Base-by-base conservation (phyloP, 2,113 vertebrate species). In the Apteryx mantelli region DNA sequence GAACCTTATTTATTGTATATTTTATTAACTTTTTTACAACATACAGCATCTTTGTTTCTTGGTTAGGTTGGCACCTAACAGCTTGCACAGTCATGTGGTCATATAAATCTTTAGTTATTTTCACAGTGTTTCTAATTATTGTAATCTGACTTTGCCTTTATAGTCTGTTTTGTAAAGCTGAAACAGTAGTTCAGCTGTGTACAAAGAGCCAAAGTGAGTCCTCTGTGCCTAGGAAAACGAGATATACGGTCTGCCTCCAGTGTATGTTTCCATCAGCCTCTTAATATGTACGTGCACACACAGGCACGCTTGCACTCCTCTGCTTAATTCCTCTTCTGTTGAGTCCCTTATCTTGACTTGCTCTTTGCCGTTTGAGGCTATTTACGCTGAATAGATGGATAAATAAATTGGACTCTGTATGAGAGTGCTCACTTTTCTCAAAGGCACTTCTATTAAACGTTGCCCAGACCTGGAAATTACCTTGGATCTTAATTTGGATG, bases 401-500 rank as follows among this genome's bases (percentile, higher is more conserved):
- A 50, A 88, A 71, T 44, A 81, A 88, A 83, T 66, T 46, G 63
- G 40, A 28, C 44, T 63, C 82, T 9, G 25, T 19, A 50, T 36
- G 63, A 75, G 46, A 86, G 42, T 32, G 0, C 30, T 88, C 66
- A 11, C 82, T 86, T 66, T 79, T 80, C 80, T 60, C 34, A 42
- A 38, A 68, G 71, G 13, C 50, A 76, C 30, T 58, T 60, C 58
- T 93, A 58, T 80, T 82, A 58, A 89, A 55, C 52, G 1, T 24
- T 70, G 52, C 69, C 74, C 38, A 5, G 61, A 64, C 64, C 69
- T 74, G 69, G 85, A 86, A 92, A 85, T 85, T 83, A 66, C 76
- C 11, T 42, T 32, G 56, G 83, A 63, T 94, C 86, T 81, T 84
- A 84, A 89, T 96, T 78, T 88, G 82, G 81, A 30, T 94, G 32